Percentiles rank a stretch among this genome's conserved stretches.
These are phyloP conservation scores for Caradrina kadenii DNA, from an alignment of 2,888 invertebrate genomes.

Conservation along the genomic window DNA sequence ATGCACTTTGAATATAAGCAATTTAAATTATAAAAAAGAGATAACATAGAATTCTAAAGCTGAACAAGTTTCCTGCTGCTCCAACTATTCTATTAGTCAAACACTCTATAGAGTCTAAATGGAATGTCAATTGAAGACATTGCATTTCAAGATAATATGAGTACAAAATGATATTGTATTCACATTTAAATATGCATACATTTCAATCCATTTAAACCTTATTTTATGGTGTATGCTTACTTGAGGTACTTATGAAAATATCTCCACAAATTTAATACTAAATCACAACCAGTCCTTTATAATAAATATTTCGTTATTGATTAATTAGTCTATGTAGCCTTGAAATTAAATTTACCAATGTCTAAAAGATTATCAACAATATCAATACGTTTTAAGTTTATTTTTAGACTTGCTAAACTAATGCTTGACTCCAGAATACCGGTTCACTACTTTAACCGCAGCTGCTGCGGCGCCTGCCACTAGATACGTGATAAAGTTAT, in stretches of 20 bases:
- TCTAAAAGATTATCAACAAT: constrained; percentile 11
- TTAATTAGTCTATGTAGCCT: constrained; percentile 39
- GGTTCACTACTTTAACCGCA: constrained; percentile 48
- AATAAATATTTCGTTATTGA: constrained; percentile 30
- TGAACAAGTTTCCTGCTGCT: not conserved
- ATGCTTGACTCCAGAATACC: constrained; percentile 38
- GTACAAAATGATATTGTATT: constrained; percentile 21
- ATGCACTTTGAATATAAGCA: constrained; percentile 66
- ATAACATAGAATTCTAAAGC: constrained; percentile 28
- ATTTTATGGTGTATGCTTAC: not conserved
- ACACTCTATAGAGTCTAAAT: constrained; percentile 3
- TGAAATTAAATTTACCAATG: constrained; percentile 32
- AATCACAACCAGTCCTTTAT: too few species aligned
- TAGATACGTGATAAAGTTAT: constrained; percentile 28
- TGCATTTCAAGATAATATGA: constrained; percentile 12
- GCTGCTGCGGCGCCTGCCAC: constrained; percentile 58
- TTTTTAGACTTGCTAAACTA: constrained; percentile 18
- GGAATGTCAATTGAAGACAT: constrained; percentile 24
- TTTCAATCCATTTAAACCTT: not conserved
- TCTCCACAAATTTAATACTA: not conserved
- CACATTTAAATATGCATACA: not conserved
- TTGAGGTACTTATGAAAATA: not conserved
- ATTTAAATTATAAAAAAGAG: constrained; percentile 29
- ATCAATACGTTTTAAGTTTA: constrained; percentile 11
- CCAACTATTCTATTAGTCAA: constrained; percentile 19